Percentiles rank a stretch among this genome's conserved stretches.
Evolutionary conservation across 2,797 vertebrate species (phyloP).

Genomic region (Schizopygopsis pylzovi): DNA sequence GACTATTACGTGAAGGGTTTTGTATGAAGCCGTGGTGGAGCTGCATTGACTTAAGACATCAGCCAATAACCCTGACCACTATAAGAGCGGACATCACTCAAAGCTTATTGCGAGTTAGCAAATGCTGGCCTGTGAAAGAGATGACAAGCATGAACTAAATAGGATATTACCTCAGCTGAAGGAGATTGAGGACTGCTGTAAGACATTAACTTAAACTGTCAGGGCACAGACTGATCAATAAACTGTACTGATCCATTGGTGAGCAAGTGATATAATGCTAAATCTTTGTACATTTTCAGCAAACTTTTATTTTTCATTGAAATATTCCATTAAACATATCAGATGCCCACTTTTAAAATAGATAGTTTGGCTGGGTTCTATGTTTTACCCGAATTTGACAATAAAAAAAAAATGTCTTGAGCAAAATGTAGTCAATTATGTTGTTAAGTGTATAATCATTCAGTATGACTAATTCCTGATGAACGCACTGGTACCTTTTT

Average conservation of each 20-base stretch:
- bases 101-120: conserved; percentile 45
- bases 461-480: neutral
- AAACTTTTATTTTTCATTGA: too few species aligned
- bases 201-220: conserved; percentile 43
- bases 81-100: conserved; percentile 54
- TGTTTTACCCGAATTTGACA: neutral
- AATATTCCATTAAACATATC: neutral
- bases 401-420: neutral
- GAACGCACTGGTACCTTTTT: too few species aligned
- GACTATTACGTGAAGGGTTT: neutral
- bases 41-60: conserved; percentile 52
- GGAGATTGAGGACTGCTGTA: conserved; percentile 53
- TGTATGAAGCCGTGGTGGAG: neutral
- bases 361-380: neutral
- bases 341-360: neutral
- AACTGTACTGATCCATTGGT: conserved; percentile 6
- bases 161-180: conserved; percentile 52
- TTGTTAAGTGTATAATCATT: neutral
- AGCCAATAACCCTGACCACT: conserved; percentile 50
- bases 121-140: conserved; percentile 26
- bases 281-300: too few species aligned
- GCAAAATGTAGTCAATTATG: neutral
- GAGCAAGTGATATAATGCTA: too few species aligned
- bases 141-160: conserved; percentile 51
- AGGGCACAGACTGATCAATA: conserved; percentile 31